Conservation (phyloP, 2,113 vertebrate species). For the Dipodomys merriami region DNA sequence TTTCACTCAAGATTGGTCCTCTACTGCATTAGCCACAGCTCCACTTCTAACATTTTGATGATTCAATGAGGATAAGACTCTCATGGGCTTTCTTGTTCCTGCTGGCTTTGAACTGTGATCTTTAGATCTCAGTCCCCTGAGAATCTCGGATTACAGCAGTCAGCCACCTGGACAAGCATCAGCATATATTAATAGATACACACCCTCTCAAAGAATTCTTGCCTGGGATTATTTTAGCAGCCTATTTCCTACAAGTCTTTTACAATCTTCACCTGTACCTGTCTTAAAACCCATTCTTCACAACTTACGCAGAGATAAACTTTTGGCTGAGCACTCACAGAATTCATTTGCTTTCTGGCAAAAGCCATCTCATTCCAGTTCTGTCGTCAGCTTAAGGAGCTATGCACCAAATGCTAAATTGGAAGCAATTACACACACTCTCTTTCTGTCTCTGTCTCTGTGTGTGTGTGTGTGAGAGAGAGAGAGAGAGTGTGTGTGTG, state of each 20-base stretch:
- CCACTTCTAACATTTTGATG: too few species aligned
- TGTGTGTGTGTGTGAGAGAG: not conserved
- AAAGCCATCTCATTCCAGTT: constrained; percentile 77
- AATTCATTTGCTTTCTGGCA: constrained; percentile 67
- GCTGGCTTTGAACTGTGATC: too few species aligned
- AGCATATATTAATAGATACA: constrained; percentile 62
- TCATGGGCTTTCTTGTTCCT: too few species aligned
- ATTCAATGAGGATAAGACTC: too few species aligned
- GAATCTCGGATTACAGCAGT: too few species aligned
- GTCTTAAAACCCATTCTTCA: constrained; percentile 77
- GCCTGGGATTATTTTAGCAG: too few species aligned
- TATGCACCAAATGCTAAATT: constrained; percentile 45
- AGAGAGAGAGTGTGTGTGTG: not conserved
- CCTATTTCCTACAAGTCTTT: not conserved
- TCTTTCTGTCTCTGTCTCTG: too few species aligned
- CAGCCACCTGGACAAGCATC: not conserved
- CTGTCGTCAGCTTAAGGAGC: constrained; percentile 63
- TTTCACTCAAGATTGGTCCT: too few species aligned
- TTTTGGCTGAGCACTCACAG: constrained; percentile 44
- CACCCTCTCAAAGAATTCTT: constrained; percentile 13
- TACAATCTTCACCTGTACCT: not conserved
- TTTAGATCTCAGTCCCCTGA: too few species aligned
- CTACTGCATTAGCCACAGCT: too few species aligned
- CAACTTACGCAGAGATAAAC: constrained; percentile 66
- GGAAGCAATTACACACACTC: too few species aligned